Base-by-base conservation (phyloP, 1,140 invertebrate species). In the Macrostomum lignano region DNA sequence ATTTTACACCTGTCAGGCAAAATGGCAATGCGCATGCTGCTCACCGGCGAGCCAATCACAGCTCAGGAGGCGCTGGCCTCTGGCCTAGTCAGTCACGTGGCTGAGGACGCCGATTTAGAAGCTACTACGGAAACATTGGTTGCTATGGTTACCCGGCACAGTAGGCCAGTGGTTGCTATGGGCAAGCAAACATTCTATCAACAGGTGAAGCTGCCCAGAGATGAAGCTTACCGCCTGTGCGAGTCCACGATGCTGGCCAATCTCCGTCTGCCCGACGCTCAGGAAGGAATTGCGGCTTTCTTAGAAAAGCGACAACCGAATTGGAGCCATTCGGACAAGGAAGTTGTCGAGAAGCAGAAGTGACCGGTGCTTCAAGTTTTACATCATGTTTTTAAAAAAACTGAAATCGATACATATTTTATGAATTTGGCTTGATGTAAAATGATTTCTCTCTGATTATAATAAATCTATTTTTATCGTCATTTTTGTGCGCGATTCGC, bases 251-350 rank as follows among this genome's bases (percentile, higher is more conserved):
- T 91, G 81, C 65, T 75, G 0, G 57, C 71, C 23, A 86, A 86
- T 64, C 61, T 91, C 9, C 63, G 69, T 34, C 47, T 74, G 30
- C 44, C 51, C 7, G 82, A 93, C 59, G 71, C 71, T n/a, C 70
- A 78, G 49, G 77, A 91, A 58, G 84, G 84, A 19, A 70, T 94
- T 17, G 52, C 53, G 21, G 74, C 78, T 47, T 94, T 94, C 54
- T 61, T 73, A 22, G 69, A 77, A 42, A 93, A 93, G 55, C 60
- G 74, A 35, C 69, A 72, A 55, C 73, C 81, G 4, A 47, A 47
- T 10, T 91, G 79, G 77, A 40, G 40, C 29, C 46, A 51, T 35
- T 25, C 41, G 11, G 33, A 38, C 13, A 34, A 44, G 6, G 46
- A 42, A 36, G 17, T 34, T 6, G 17, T 37, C 10, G 21, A 31